A percentile compares a stretch with the other conserved stretches of the same genome.
Conservation (phyloP, 1,140 invertebrate genomes). For the Asobara japonica region DNA sequence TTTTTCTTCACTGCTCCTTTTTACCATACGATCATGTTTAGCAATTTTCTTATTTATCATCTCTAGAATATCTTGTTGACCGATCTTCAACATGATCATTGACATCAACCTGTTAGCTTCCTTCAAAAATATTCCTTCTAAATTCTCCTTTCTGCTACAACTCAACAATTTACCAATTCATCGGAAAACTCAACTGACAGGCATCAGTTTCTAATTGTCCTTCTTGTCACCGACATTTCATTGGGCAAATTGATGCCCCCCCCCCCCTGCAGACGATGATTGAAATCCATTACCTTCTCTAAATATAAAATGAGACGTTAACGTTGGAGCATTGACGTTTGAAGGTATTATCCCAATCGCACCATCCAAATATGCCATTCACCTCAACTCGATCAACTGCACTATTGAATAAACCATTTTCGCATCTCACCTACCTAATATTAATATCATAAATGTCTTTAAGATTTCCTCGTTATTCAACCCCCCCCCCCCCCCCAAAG, state of each 20-base stretch:
- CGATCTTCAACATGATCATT: no score
- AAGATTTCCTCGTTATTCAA: conserved; percentile 20
- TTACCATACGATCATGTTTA: no score
- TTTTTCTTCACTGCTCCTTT: no score
- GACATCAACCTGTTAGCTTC: no score
- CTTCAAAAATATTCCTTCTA: no score
- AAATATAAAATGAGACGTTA: not conserved
- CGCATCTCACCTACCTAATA: not conserved
- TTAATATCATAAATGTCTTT: not conserved
- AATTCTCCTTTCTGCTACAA: no score
- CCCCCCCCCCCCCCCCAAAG: no score
- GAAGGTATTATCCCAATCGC: not conserved
- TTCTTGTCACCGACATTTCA: not conserved
- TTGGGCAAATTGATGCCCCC: not conserved
- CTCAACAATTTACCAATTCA: no score
- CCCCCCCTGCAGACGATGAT: not conserved
- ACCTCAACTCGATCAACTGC: not conserved
- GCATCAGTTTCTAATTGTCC: not conserved
- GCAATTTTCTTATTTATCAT: no score
- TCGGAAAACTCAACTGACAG: no score
- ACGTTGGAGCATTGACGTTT: not conserved
- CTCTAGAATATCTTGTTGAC: no score
- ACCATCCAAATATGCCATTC: not conserved
- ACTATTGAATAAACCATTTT: not conserved
- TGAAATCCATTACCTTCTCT: not conserved